These are phyloP conservation scores for Myioborus melanocephalus DNA, from an alignment of 2,797 vertebrate genomes.

Conservation along the genomic window DNA sequence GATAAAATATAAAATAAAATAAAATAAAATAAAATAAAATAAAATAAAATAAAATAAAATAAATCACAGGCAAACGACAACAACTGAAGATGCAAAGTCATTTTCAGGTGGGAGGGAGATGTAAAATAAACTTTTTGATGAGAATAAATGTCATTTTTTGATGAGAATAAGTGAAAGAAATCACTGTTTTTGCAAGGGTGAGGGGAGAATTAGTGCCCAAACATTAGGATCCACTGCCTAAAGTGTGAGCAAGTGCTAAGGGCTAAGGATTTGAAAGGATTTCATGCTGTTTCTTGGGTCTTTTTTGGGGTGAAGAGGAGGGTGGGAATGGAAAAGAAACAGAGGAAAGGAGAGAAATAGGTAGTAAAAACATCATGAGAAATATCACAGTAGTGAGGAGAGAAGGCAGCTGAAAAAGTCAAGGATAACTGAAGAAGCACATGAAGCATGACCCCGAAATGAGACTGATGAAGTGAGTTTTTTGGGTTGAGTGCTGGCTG, in stretches of 20 bases:
- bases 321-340: neutral
- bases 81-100: neutral
- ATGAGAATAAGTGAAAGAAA: neutral
- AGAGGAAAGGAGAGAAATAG: neutral
- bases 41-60: neutral
- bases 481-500: slow-evolving; percentile 54
- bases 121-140: neutral
- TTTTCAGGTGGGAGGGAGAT: neutral
- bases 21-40: neutral
- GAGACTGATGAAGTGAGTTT: slow-evolving; percentile 61
- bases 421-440: slow-evolving; percentile 57
- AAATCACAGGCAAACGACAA: accelerated
- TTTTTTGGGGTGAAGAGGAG: accelerated
- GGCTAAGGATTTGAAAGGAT: neutral
- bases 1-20: neutral
- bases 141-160: neutral
- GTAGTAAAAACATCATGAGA: neutral
- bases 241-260: neutral
- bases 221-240: neutral
- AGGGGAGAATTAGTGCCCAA: neutral
- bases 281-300: neutral
- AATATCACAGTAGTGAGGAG: slow-evolving; percentile 42
- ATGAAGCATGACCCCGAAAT: slow-evolving; percentile 52
- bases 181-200: accelerated
- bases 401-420: slow-evolving; percentile 43